These are phyloP conservation scores for Corythaixoides concolor DNA, from an alignment of 2,113 vertebrate genomes.

Conservation along the genomic window DNA sequence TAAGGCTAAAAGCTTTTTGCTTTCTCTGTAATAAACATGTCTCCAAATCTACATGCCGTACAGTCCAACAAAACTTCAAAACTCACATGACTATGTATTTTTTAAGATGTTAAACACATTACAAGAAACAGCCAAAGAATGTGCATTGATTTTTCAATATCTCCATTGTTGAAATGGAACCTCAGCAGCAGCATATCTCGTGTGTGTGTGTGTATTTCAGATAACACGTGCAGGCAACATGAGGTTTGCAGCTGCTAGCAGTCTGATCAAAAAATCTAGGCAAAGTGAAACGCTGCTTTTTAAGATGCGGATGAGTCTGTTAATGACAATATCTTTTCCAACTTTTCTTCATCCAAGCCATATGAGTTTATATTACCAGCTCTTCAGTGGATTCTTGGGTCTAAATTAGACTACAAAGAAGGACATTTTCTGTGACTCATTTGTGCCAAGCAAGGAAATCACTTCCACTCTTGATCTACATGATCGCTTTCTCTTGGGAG, in stretches of 20 bases:
- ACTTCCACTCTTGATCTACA: constrained; percentile 68
- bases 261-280: constrained; percentile 1
- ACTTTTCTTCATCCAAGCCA: background rate
- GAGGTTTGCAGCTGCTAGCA: background rate
- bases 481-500: constrained; percentile 61
- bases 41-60: background rate
- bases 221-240: constrained; percentile 12
- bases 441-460: constrained; percentile 63
- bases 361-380: constrained; percentile 30
- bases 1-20: constrained; percentile 6
- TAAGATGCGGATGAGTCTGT: background rate
- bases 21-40: background rate
- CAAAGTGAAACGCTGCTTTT: background rate
- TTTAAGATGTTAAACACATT: background rate
- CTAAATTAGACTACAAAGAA: constrained; percentile 68
- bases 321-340: constrained; percentile 8
- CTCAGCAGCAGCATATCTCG: background rate
- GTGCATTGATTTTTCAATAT: background rate
- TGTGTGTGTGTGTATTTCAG: background rate
- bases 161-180: background rate
- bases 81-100: background rate
- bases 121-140: background rate
- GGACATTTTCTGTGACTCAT: constrained; percentile 72
- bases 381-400: constrained; percentile 58
- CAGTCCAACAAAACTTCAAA: background rate